Conservation (phyloP, 2,888 invertebrate genomes). For the Koerneria pararmatus region DNA sequence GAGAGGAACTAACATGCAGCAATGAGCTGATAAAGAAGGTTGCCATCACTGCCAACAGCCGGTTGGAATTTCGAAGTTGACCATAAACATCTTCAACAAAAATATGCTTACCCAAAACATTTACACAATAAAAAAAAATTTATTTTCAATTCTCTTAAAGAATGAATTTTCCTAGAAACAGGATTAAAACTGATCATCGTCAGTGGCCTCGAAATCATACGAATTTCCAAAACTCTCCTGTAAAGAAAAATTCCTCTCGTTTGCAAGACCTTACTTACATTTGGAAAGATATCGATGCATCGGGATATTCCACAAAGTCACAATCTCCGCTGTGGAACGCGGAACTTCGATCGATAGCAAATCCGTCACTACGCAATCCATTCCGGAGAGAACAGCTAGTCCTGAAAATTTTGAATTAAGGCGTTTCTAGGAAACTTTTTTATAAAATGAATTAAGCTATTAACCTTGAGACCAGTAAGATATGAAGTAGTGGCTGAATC, state of each 20-base stretch:
- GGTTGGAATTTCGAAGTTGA: slow-evolving; percentile 7
- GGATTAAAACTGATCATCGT: no score
- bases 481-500: slow-evolving; percentile 22
- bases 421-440: no score
- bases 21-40: slow-evolving; percentile 18
- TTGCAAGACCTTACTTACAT: slow-evolving; percentile 13
- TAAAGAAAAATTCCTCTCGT: no score
- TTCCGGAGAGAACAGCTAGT: slow-evolving; percentile 6
- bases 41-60: slow-evolving; percentile 2
- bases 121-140: no score
- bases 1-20: slow-evolving; percentile 15
- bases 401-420: not conserved
- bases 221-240: no score
- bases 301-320: slow-evolving; percentile 18
- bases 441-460: no score
- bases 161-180: no score
- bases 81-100: slow-evolving; percentile 11
- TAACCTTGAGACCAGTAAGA: slow-evolving; percentile 23
- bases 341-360: slow-evolving; percentile 12
- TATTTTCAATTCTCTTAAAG: no score
- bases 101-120: no score
- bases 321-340: slow-evolving; percentile 17
- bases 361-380: slow-evolving; percentile 9
- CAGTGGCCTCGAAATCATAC: no score
- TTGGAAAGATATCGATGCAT: slow-evolving; percentile 22